Conservation (phyloP, 2,113 vertebrate species). For the Calyptommatus sinebrachiatus region DNA sequence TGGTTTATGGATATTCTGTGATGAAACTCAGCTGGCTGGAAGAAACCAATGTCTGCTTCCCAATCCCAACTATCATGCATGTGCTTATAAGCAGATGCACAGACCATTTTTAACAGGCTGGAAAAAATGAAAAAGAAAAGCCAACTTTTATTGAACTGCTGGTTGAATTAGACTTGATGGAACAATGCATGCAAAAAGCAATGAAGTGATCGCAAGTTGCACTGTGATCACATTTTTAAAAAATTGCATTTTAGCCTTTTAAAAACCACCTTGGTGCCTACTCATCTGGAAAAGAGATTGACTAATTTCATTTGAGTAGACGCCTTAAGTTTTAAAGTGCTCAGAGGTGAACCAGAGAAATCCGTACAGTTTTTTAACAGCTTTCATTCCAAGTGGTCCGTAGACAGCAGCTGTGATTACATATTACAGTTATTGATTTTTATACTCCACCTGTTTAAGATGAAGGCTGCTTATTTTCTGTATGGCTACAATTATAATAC, state of each 20-base stretch:
- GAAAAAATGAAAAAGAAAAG: too few relatives aligned
- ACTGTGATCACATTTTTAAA: not conserved
- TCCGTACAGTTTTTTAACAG: not conserved
- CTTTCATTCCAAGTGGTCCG: not conserved
- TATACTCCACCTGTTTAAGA: not conserved
- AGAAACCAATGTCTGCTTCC: too few relatives aligned
- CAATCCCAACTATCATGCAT: too few relatives aligned
- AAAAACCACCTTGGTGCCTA: not conserved
- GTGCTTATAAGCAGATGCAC: too few relatives aligned
- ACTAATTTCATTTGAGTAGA: not conserved
- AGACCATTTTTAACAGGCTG: too few relatives aligned
- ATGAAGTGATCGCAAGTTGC: not conserved
- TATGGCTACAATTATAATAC: not conserved
- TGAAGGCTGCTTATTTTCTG: not conserved
- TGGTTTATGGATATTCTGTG: too few relatives aligned
- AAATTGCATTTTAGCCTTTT: not conserved
- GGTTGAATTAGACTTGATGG: not conserved
- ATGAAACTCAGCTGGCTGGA: too few relatives aligned
- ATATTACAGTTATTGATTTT: not conserved
- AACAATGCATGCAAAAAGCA: not conserved
- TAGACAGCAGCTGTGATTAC: constrained; percentile 1
- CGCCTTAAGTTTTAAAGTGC: not conserved
- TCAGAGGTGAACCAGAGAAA: not conserved
- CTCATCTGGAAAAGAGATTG: not conserved
- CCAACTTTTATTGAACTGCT: too few relatives aligned